Conservation (phyloP, 2,113 vertebrate species). For the Sminthopsis crassicaudata region DNA sequence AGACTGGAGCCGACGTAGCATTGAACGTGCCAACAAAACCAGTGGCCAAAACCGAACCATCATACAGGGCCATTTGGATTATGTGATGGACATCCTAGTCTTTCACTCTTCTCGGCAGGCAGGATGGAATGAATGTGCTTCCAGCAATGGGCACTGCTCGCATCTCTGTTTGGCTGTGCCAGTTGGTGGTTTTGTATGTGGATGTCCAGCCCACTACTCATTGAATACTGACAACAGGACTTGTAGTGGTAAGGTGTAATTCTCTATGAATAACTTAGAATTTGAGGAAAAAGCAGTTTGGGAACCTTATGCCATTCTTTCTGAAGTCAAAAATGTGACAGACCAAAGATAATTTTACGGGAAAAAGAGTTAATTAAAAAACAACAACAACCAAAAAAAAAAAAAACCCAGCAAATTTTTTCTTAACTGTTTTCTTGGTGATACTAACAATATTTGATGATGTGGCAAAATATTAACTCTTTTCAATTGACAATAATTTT, state of each 20-base stretch:
- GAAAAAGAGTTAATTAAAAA: background rate
- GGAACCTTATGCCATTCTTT: constrained; percentile 40
- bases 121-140: constrained; percentile 96
- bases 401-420: background rate
- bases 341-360: constrained; percentile 20
- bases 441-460: constrained; percentile 29
- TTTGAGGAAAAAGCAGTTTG: constrained; percentile 40
- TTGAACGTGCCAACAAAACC: constrained; percentile 97
- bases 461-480: constrained; percentile 33
- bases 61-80: constrained; percentile 97
- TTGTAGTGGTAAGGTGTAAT: constrained; percentile 92
- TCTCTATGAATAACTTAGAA: background rate
- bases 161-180: constrained; percentile 97
- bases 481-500: constrained; percentile 1
- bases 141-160: constrained; percentile 96
- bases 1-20: constrained; percentile 98
- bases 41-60: constrained; percentile 97
- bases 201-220: constrained; percentile 97
- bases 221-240: constrained; percentile 97
- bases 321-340: constrained; percentile 19
- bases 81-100: constrained; percentile 98
- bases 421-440: constrained; percentile 27
- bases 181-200: constrained; percentile 91
- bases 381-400: too few relatives aligned
- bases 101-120: constrained; percentile 97